Evolutionary conservation across 2,797 vertebrate genomes (phyloP), one percentile per base, ranked within the genome.

Genomic region (Chaetodon trifasciatus): DNA sequence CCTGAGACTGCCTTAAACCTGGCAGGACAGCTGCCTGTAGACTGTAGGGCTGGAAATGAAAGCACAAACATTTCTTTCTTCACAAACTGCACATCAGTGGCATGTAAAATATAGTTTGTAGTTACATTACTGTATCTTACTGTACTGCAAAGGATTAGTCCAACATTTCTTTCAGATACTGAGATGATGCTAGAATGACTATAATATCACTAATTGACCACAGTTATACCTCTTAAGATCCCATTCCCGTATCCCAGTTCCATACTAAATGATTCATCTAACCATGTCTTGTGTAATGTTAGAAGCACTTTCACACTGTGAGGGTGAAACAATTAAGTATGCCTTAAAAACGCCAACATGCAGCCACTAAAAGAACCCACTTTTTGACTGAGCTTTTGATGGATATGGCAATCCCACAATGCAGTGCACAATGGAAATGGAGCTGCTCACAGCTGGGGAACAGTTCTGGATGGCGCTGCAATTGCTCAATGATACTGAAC

Each of bases 1-100:
- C 76, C 83, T 50, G 50, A 78, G 74, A 88, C 63, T 73, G 74
- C 65, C 74, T 79, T 79, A 90, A 87, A 90, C 71, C 64, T 64
- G 47, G 11, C 58, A 58, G 55, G 46, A 55, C 53, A 28, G 16
- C 69, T 63, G 46, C 49, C 49, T 28, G 65, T 42, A 68, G 21
- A 53, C 55, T 71, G 62, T n/a, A 69, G 24, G 44, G 15, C 17
- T 58, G 13, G 28, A 74, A 68, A 79, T 67, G 5, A 66, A 77
- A 23, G 10, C 73, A 37, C 49, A 79, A 44, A 37, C 19, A 62
- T 66, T 23, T 46, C 0, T 53, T 60, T 66, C 11, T 23, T 28
- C 32, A n/a, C 28, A 67, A 75, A 63, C 3, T 60, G 47, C 42
- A 23, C 24, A 67, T 52, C 17, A 58, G 0, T 13, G 5, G 6